phyloP scores from a whole-genome alignment of 2,888 invertebrate species.

The Plebejus anna region DNA sequence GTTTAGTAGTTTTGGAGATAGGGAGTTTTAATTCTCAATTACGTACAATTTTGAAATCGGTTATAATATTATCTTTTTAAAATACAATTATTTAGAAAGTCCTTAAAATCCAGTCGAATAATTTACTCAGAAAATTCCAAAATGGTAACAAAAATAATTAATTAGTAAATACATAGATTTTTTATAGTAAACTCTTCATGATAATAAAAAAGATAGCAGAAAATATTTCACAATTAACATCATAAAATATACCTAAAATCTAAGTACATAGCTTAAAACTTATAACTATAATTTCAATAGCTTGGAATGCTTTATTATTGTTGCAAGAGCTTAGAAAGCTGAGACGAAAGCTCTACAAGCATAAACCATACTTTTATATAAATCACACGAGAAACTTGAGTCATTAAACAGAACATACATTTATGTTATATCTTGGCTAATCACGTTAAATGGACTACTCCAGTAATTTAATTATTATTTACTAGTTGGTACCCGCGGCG shows the following conservation, averaged over 20 bases:
- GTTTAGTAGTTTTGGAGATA: too few relatives aligned
- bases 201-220: not conserved
- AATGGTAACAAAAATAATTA: not conserved
- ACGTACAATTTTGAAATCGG: too few relatives aligned
- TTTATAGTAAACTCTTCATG: not conserved
- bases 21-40: too few relatives aligned
- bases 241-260: not conserved
- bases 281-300: not conserved
- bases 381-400: conserved; percentile 1
- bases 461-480: not conserved
- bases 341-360: not conserved
- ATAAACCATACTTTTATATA: not conserved
- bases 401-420: conserved; percentile 2
- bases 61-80: too few relatives aligned
- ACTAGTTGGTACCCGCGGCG: not conserved
- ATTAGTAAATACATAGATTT: not conserved
- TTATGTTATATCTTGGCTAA: not conserved
- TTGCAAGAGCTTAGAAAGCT: not conserved
- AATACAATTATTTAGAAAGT: too few relatives aligned
- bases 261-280: not conserved
- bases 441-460: not conserved
- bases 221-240: not conserved
- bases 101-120: not conserved
- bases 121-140: too few relatives aligned
- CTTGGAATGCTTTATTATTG: not conserved